phyloP scores from a whole-genome alignment of 2,113 vertebrate genomes.

The Electrona antarctica region DNA sequence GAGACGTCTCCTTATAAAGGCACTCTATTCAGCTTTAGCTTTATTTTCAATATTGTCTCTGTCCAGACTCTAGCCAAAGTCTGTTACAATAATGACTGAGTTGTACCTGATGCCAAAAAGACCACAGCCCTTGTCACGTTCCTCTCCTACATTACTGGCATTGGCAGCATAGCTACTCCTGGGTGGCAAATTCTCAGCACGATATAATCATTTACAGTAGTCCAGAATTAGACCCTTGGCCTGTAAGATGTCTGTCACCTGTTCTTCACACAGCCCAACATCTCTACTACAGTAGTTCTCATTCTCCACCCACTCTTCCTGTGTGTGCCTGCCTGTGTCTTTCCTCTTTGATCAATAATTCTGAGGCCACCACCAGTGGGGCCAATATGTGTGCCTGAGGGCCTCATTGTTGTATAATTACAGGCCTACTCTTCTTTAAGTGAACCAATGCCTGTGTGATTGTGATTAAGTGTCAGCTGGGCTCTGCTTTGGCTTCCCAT shows the following conservation, averaged over 20 bases:
- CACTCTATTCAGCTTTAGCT: neutral
- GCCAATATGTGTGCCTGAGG: slow-evolving; percentile 60
- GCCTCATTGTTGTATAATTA: slow-evolving; percentile 74
- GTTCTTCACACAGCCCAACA: slow-evolving; percentile 54
- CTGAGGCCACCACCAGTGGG: slow-evolving; percentile 34
- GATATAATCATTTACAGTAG: slow-evolving; percentile 59
- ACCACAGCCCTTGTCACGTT: slow-evolving; percentile 1
- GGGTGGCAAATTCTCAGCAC: slow-evolving; percentile 38
- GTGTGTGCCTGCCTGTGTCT: slow-evolving; percentile 13
- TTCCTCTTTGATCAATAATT: slow-evolving; percentile 68
- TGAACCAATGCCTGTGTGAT: slow-evolving; percentile 47
- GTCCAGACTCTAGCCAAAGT: neutral
- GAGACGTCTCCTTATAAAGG: neutral
- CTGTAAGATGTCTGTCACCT: slow-evolving; percentile 61
- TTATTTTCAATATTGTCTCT: neutral
- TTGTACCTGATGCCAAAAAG: slow-evolving; percentile 34
- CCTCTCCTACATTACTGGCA: slow-evolving; percentile 14
- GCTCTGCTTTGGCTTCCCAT: slow-evolving; percentile 29
- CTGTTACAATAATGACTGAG: slow-evolving; percentile 8
- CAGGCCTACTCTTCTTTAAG: slow-evolving; percentile 55
- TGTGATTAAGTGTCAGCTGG: slow-evolving; percentile 65
- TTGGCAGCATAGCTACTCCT: slow-evolving; percentile 13
- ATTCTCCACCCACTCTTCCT: slow-evolving; percentile 50
- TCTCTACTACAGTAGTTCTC: slow-evolving; percentile 24
- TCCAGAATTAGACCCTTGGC: slow-evolving; percentile 13